Conservation (phyloP, 2,888 invertebrate species). For the Lacanobia oleracea region DNA sequence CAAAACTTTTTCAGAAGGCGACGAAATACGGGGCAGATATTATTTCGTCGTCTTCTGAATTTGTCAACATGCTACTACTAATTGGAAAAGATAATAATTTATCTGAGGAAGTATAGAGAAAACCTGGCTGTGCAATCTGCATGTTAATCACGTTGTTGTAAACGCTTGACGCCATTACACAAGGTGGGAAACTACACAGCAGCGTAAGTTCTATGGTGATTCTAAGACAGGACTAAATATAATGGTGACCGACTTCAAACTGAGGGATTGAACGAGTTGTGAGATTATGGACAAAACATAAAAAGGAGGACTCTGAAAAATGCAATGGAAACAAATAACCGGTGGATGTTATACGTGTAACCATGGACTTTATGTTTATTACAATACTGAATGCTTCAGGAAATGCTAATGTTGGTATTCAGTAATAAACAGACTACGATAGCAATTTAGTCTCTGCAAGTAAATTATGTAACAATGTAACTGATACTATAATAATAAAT, state of each 20-base stretch:
- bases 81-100: background rate
- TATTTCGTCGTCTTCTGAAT: too few relatives aligned
- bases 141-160: background rate
- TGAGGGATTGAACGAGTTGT: background rate
- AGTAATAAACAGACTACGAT: slow-evolving; percentile 29
- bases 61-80: background rate
- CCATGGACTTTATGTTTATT: slow-evolving; percentile 2
- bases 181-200: background rate
- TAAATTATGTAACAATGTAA: slow-evolving; percentile 47
- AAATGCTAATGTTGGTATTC: slow-evolving; percentile 38
- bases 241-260: background rate
- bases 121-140: background rate
- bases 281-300: background rate
- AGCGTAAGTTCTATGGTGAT: background rate
- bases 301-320: background rate
- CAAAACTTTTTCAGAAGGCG: background rate
- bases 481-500: slow-evolving; percentile 39
- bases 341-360: background rate
- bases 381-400: slow-evolving; percentile 29
- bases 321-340: background rate
- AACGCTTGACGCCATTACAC: background rate
- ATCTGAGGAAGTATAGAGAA: too few relatives aligned
- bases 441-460: slow-evolving; percentile 24
- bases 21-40: too few relatives aligned
- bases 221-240: background rate